phyloP scores from a whole-genome alignment of 2,113 vertebrate genomes.

The Lutjanus erythropterus region DNA sequence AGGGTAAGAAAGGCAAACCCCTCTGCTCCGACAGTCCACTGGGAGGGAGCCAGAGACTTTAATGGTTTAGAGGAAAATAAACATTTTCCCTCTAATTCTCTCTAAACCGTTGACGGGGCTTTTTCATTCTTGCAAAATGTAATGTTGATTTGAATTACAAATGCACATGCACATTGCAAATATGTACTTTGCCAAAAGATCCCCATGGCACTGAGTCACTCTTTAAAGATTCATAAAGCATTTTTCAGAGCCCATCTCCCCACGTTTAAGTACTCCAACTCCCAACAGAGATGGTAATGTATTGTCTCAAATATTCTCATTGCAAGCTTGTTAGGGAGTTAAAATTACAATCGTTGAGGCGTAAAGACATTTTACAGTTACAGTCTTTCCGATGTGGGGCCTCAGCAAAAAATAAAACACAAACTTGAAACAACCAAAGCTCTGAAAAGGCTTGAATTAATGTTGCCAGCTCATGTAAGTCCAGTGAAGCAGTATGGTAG shows the following conservation, averaged over 20 bases:
- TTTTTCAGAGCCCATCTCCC: constrained; percentile 64
- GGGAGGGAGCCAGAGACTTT: constrained; percentile 38
- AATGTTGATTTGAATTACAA: constrained; percentile 77
- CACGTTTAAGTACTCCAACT: constrained; percentile 56
- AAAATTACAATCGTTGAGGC: constrained; percentile 64
- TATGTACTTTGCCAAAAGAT: constrained; percentile 63
- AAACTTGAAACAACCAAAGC: constrained; percentile 21
- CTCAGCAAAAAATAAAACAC: constrained; percentile 54
- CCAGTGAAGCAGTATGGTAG: constrained; percentile 28
- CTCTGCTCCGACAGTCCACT: constrained; percentile 23
- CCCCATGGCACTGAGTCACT: constrained; percentile 56
- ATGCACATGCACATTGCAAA: constrained; percentile 65
- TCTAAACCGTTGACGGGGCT: constrained; percentile 25
- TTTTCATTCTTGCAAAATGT: constrained; percentile 61
- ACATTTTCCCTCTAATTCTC: constrained; percentile 50
- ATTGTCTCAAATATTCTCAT: constrained; percentile 69
- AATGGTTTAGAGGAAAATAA: constrained; percentile 42
- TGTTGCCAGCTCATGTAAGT: constrained; percentile 43
- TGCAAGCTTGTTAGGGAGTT: constrained; percentile 72
- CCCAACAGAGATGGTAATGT: constrained; percentile 65
- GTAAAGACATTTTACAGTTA: constrained; percentile 68
- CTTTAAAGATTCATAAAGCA: constrained; percentile 76
- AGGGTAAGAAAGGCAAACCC: constrained; percentile 36
- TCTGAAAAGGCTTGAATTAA: constrained; percentile 32
- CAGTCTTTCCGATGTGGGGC: constrained; percentile 52